Conservation (phyloP, 2,113 vertebrate species). For the Trogon surrucura region DNA sequence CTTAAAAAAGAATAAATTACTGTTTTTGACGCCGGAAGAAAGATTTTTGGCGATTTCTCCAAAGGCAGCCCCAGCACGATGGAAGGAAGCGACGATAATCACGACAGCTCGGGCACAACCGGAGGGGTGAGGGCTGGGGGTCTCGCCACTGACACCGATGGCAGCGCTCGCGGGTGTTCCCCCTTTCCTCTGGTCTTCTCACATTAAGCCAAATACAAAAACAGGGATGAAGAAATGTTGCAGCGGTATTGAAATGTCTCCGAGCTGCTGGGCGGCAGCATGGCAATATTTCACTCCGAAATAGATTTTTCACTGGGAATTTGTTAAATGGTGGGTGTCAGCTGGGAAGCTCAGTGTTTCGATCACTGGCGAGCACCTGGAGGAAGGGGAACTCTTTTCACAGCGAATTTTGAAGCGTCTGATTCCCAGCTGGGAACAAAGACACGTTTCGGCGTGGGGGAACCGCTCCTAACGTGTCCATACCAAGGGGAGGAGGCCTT, state of each 20-base stretch:
- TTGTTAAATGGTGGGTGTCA: slow-evolving; percentile 16
- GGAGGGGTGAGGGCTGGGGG: no score
- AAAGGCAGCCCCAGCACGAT: neutral
- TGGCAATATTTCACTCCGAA: neutral
- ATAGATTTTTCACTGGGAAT: neutral
- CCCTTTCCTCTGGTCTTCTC: fast-evolving
- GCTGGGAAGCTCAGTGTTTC: neutral
- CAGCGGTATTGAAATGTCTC: neutral
- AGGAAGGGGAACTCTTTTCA: neutral
- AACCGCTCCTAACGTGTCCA: no score
- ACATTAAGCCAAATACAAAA: fast-evolving
- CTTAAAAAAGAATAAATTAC: neutral
- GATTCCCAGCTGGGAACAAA: neutral
- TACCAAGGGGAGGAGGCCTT: neutral
- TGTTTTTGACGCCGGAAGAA: neutral
- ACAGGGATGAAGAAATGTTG: neutral
- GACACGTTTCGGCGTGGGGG: fast-evolving
- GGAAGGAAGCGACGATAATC: no score
- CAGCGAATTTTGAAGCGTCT: neutral
- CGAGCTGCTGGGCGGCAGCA: fast-evolving
- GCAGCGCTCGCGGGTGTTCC: no score
- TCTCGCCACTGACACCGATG: no score
- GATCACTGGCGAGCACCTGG: neutral
- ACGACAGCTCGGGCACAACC: no score
- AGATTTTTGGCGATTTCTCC: neutral